These are phyloP conservation scores for Triops cancriformis DNA, from an alignment of 1,140 invertebrate genomes.

Conservation along the genomic window DNA sequence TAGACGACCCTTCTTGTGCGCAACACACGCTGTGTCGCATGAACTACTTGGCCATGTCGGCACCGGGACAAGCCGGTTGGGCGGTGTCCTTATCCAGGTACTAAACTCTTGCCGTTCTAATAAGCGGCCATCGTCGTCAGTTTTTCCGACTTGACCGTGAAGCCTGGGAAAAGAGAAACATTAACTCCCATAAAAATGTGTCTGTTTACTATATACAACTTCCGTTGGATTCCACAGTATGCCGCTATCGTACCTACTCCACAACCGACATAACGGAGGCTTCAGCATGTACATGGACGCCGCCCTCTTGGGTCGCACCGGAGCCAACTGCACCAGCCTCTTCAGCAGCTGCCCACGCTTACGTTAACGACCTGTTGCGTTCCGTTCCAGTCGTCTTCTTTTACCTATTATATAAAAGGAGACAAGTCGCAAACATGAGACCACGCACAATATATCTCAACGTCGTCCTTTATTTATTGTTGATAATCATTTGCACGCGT, in stretches of 20 bases:
- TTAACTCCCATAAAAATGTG: too few species aligned
- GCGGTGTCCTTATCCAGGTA: slow-evolving; percentile 27
- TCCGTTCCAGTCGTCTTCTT: neutral
- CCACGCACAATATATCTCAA: neutral
- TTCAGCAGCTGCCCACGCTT: slow-evolving; percentile 25
- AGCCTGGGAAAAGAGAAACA: too few species aligned
- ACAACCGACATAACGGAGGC: slow-evolving; percentile 25
- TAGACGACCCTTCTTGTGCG: slow-evolving; percentile 20
- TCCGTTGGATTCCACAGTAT: slow-evolving; percentile 20
- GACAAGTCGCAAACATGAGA: neutral
- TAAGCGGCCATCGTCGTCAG: too few species aligned
- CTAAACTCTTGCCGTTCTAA: neutral
- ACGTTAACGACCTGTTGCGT: neutral
- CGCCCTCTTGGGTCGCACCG: slow-evolving; percentile 19
- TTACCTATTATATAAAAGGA: neutral
- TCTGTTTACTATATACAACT: neutral
- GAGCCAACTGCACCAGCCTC: slow-evolving; percentile 25
- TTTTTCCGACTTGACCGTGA: too few species aligned
- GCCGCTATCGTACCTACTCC: slow-evolving; percentile 28
- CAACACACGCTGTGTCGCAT: slow-evolving; percentile 28
- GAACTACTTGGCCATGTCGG: slow-evolving; percentile 20
- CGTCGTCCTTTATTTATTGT: too few species aligned
- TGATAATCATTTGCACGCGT: too few species aligned
- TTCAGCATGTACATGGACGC: slow-evolving; percentile 27
- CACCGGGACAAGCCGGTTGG: slow-evolving; percentile 21